Evolutionary conservation across 1,140 invertebrate genomes (phyloP), one percentile per base, ranked within the genome.

Genomic region (Dendrolimus punctatus): DNA sequence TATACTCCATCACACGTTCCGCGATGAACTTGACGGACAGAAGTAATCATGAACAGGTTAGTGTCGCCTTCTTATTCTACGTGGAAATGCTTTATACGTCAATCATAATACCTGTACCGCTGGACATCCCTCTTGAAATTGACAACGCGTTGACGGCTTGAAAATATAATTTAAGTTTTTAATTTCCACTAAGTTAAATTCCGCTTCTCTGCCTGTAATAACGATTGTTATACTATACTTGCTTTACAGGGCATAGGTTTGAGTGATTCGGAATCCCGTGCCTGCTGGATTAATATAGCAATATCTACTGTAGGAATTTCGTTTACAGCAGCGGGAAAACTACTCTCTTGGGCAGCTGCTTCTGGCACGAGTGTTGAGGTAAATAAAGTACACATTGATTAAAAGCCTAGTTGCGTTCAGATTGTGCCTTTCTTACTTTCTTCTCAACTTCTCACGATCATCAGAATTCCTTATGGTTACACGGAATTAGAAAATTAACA

Each of bases 311-410:
- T 42, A 1, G 58, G 58, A 8, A 8, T 61, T 0, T 61, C 58
- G 6, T 56, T 49, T 41, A 50, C 49, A 38, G 47, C 54, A n/a
- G 58, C 58, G 8, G 47, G 46, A 3, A 57, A 61, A 43, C 7
- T 56, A 8, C 41, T 61, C 3, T 8, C 49, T 5, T 56, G 53
- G 58, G 58, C 54, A n/a, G 54, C 58, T 6, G 6, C 54, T 7
- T 50, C 58, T 1, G 58, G 58, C n/a, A 57, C 54, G 37, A 57
- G 57, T 47, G 51, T 57, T 9, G 56, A 51, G 58, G 58, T 60
- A 56, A 39, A 46, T 4, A 23, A 23, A 23, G 3, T 23, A 23
- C 23, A 23, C 23, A 23, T 23, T 23, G 23, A 23, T 23, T 23
- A 2, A 2, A 2, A 23, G 23, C 23, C 23, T 23, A 23, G 23